Percentiles rank a stretch among this genome's conserved stretches.
These are phyloP conservation scores for Melanaphis sacchari DNA, from an alignment of 1,140 invertebrate species.

Conservation along the genomic window DNA sequence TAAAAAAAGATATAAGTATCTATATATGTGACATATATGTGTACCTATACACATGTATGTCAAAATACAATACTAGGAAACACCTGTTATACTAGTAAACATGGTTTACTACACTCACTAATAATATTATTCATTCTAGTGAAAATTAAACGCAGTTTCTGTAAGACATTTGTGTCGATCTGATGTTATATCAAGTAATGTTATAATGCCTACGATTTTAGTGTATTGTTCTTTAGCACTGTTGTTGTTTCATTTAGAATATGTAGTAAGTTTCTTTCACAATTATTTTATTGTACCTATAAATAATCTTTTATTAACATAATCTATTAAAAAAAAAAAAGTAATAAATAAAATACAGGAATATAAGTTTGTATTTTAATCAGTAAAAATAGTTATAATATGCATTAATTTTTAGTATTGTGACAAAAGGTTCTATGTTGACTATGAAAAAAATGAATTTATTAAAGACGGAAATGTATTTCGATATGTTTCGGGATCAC, in stretches of 20 bases:
- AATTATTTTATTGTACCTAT: not conserved
- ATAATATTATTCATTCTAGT: not conserved
- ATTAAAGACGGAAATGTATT: conserved; percentile 84
- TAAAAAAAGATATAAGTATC: too few relatives aligned
- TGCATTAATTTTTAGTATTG: not conserved
- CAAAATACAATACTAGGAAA: too few relatives aligned
- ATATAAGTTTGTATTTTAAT: not conserved
- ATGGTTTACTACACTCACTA: too few relatives aligned
- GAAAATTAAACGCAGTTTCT: not conserved
- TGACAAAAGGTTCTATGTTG: conserved; percentile 61
- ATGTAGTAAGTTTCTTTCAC: not conserved
- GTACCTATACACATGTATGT: too few relatives aligned
- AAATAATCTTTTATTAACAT: not conserved
- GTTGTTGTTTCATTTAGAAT: not conserved
- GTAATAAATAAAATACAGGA: not conserved
- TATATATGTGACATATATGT: too few relatives aligned
- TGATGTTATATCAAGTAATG: not conserved
- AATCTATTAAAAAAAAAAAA: not conserved
- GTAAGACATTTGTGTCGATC: not conserved
- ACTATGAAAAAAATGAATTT: conserved; percentile 79
- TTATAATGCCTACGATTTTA: not conserved
- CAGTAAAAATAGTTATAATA: not conserved
- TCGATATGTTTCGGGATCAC: conserved; percentile 84
- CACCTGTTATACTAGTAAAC: too few relatives aligned
- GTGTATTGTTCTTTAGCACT: not conserved